Base-by-base conservation (phyloP, 2,888 invertebrate species). In the Hypolimnas misippus region DNA sequence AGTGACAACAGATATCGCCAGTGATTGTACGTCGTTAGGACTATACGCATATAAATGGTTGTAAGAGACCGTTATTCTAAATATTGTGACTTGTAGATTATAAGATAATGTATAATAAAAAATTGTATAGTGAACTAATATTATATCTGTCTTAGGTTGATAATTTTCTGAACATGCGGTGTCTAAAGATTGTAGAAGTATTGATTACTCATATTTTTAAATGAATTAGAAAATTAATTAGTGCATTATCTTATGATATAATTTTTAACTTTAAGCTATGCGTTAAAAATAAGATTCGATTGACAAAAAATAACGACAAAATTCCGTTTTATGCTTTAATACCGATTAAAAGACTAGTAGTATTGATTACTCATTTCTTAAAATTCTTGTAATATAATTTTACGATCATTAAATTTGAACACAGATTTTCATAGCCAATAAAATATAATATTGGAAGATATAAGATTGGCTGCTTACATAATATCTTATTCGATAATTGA, bases 31-130 rank as follows among this genome's bases (percentile, higher is more conserved):
- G 35, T 12, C 35, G n/a, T 3, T 2, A 33, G 33, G 33, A 33
- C 33, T 33, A 12, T 10, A 8, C 12, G 4, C 10, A 4, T 8
- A 1, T 8, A 7, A 33, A 33, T 33, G n/a, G n/a, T 33, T 7
- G 33, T 33, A 33, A 33, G 6, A 7, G 8, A 33, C 33, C 33
- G 12, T 33, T 8, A 10, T 33, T 33, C 8, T 33, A 2, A 33
- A 31, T 31, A 31, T 8, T 31, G 6, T 31, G 31, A 31, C 10
- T 31, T 29, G n/a, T n/a, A n/a, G n/a, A n/a, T n/a, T 10, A 3
- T 46, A 46, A 46, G 42, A 46, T 38, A 38, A 38, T 38, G 35
- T n/a, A 5, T 21, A 12, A 46, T 46, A 10, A 12, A 21, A 46
- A 46, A 46, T 46, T 46, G n/a, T 46, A 46, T 1, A 21, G 21